Conservation (phyloP, 2,888 invertebrate genomes). For the Camptogramma bilineatum region DNA sequence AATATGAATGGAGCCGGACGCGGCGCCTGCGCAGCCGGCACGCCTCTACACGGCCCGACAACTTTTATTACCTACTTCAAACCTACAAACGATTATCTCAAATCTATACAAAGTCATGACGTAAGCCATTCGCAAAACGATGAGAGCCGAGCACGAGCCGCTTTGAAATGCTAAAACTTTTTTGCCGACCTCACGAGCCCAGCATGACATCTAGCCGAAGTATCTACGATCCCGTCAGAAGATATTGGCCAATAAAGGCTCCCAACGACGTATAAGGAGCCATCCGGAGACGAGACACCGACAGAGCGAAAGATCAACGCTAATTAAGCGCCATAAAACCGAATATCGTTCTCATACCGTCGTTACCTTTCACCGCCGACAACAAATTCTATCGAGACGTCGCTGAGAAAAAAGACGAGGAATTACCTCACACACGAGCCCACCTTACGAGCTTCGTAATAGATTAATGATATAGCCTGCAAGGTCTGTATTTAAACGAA, state of each 20-base stretch:
- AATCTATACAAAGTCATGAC: constrained; percentile 36
- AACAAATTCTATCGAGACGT: constrained; percentile 63
- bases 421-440: constrained; percentile 70
- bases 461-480: constrained; percentile 83
- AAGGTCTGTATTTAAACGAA: constrained; percentile 73
- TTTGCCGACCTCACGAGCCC: constrained; percentile 54
- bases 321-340: constrained; percentile 83
- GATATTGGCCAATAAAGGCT: constrained; percentile 73
- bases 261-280: constrained; percentile 65
- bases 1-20: constrained; percentile 71
- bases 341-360: constrained; percentile 73
- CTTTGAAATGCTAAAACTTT: constrained; percentile 51
- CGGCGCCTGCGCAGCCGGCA: constrained; percentile 60
- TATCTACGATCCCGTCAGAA: constrained; percentile 65
- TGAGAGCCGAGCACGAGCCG: constrained; percentile 25
- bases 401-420: constrained; percentile 62
- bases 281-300: constrained; percentile 61
- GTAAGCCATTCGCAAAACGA: constrained; percentile 37
- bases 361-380: constrained; percentile 77
- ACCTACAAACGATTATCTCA: constrained; percentile 38
- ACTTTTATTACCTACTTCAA: constrained; percentile 50
- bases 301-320: constrained; percentile 75
- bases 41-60: constrained; percentile 51
- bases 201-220: constrained; percentile 68
- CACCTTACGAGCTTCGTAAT: constrained; percentile 72